These are phyloP conservation scores for Tenualosa ilisha DNA, from an alignment of 2,797 vertebrate species.

Conservation along the genomic window DNA sequence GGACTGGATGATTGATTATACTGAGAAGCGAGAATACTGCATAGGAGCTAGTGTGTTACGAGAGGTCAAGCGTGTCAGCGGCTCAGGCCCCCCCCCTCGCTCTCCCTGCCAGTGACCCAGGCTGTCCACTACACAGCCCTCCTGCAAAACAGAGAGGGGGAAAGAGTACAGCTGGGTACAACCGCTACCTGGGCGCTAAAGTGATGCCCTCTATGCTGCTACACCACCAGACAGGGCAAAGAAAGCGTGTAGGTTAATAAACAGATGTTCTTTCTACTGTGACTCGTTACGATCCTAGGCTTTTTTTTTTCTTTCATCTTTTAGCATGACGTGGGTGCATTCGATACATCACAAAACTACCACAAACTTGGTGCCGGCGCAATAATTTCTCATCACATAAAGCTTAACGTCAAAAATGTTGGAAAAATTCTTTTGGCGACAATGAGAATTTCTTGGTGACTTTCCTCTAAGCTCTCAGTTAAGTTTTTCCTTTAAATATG, in stretches of 20 bases:
- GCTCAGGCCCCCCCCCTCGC: background rate
- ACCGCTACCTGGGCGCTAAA: background rate
- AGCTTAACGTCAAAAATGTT: constrained; percentile 51
- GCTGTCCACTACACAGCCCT: background rate
- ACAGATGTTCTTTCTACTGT: constrained; percentile 10
- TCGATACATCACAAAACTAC: background rate
- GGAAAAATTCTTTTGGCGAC: constrained; percentile 50
- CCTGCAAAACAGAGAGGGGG: background rate
- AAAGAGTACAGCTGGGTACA: background rate
- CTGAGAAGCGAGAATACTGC: background rate
- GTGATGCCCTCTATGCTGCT: background rate
- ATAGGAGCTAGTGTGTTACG: background rate
- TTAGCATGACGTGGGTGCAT: constrained; percentile 18
- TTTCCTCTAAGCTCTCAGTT: constrained; percentile 44
- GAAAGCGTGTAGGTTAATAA: background rate
- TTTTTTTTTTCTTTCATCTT: constrained; percentile 9
- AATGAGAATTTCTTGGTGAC: constrained; percentile 53
- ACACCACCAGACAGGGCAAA: background rate
- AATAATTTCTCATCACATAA: constrained; percentile 38
- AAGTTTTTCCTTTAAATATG: constrained; percentile 53
- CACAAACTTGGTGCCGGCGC: background rate
- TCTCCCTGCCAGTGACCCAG: background rate
- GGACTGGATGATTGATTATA: constrained; percentile 1
- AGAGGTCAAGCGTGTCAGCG: background rate
- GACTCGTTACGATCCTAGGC: background rate